Evolutionary conservation across 2,888 invertebrate species (phyloP), one percentile per base, ranked within the genome.

Genomic region (Papilio elwesi): DNA sequence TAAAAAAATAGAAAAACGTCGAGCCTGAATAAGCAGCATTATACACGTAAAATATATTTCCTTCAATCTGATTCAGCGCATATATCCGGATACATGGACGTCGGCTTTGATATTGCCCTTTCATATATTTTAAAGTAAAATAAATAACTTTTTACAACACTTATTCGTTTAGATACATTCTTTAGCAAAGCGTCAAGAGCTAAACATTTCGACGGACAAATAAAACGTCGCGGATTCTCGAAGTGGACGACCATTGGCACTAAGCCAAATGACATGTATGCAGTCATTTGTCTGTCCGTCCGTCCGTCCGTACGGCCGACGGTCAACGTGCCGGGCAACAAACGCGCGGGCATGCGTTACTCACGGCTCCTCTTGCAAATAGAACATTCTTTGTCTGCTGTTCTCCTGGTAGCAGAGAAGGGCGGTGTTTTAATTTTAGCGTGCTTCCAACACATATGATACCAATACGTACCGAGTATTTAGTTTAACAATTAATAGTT

Each of bases 301-400:
- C 74, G 78, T 78, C 72, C 75, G 75, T 74, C 74, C 74, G 78
- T 78, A 71, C 75, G 77, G 76, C 76, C 79, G 73, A 66, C 81
- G 80, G 81, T 80, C 81, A 81, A 70, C 80, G 79, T 74, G 78
- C 77, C 76, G 78, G 80, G 76, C 79, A 78, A 77, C 71, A 77
- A 77, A 78, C 79, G 76, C 77, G 66, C 59, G 72, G 75, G 77
- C 76, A 78, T 75, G 78, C 74, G 75, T 80, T 80, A 80, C 78
- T 80, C 80, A 80, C 74, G 26, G 26, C 63, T 53, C 59, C 74
- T 75, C 65, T 65, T 75, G 70, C 70, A 75, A 74, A 74, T 74
- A 75, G 74, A 74, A 70, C 73, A 74, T 74, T 74, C 73, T 70
- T 70, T 74, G 73, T 74, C 73, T 70, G 59, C 38, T 67, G 62